These are phyloP conservation scores for Eupelmus urozonus DNA, from an alignment of 2,888 invertebrate genomes.

Conservation along the genomic window DNA sequence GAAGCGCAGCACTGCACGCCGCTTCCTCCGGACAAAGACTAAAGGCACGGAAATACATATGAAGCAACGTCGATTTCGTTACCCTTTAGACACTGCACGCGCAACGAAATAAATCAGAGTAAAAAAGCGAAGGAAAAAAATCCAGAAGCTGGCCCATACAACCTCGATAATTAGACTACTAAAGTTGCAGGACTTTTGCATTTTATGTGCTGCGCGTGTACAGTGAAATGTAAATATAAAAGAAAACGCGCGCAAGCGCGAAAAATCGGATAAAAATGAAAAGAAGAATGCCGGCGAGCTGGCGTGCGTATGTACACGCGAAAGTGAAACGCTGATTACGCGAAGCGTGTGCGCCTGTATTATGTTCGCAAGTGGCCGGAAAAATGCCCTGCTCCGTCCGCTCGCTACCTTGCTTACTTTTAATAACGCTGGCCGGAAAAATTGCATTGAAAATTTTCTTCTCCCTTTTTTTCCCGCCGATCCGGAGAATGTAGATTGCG, in stretches of 20 bases:
- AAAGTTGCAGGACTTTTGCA: background rate
- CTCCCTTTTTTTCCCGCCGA: background rate
- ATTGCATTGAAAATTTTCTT: constrained; percentile 34
- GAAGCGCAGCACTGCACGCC: too few relatives aligned
- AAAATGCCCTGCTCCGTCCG: background rate
- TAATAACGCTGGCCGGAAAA: constrained; percentile 37
- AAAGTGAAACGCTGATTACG: constrained; percentile 38
- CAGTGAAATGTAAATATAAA: background rate
- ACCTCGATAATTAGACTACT: background rate
- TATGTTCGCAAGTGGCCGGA: background rate
- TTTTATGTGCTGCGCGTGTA: background rate
- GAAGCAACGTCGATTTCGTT: background rate
- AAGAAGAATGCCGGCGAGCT: background rate
- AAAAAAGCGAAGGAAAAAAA: background rate
- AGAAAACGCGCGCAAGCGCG: too few relatives aligned
- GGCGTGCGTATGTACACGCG: background rate
- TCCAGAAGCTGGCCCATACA: background rate
- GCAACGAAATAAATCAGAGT: background rate
- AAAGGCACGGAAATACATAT: background rate
- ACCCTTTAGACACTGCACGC: background rate
- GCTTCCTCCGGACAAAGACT: background rate
- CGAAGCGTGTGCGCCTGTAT: background rate
- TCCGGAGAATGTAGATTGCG: too few relatives aligned
- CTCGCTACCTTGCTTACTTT: background rate
- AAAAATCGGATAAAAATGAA: background rate